Base-by-base conservation (phyloP, 2,797 vertebrate genomes). In the Rhodeus uyekii region DNA sequence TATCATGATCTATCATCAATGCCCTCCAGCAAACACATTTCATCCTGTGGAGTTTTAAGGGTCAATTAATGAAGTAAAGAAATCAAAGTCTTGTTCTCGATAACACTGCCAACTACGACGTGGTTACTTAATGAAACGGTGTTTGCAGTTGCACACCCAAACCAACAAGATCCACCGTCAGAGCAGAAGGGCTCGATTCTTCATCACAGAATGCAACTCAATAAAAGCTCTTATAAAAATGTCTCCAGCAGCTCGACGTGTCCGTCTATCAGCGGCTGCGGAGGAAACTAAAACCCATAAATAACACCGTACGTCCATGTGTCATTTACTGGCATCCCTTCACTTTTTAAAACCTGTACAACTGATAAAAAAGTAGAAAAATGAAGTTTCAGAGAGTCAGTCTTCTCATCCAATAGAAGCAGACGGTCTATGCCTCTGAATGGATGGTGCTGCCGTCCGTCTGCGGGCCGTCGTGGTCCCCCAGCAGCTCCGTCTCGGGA, bases 401-500 rank as follows among this genome's bases (percentile, higher is more conserved):
- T 88, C 58, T 83, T 69, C 78, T 89, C 60, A 79, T 63, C 44
- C 36, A 60, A 78, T 32, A 46, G 85, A 85, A 69, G 79, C 12
- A 76, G 90, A 76, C 84, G 50, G 42, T 88, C 69, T 90, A 97
- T 44, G 95, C 93, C 86, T 96, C 96, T 71, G 91, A 92, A 2
- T 93, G 93, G 83, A 92, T 90, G 78, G 95, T 94, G 73, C 90
- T 87, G 88, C 95, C 93, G 0, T 96, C 96, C 87, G 93, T 92
- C 79, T 95, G 96, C 88, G 94, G 90, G 36, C 91, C 91, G 78
- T 97, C 97, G 86, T 87, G 95, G 90, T 98, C 96, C 2, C 96
- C 97, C 39, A 98, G 91, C 80, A 98, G 93, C 89, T 98, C 97
- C 1, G 97, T 97, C 90, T 98, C 97, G 1, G 96, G 96, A 82